These are phyloP conservation scores for Nebria salina DNA, from an alignment of 2,888 invertebrate species.

Conservation along the genomic window DNA sequence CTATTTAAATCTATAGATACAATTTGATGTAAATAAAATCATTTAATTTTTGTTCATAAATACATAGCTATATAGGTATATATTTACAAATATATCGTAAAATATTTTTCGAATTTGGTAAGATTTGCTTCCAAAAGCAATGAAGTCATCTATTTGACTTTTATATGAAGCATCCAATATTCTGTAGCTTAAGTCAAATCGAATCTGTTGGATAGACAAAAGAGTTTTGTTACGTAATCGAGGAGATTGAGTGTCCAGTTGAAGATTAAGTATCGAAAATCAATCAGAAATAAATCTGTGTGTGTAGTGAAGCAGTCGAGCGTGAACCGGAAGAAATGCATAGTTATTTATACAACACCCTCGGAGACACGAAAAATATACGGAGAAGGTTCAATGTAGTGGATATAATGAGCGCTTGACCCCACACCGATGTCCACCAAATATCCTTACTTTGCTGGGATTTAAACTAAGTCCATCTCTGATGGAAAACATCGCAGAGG, in stretches of 20 bases:
- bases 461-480: constrained; percentile 8
- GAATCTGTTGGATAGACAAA: background rate
- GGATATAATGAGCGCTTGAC: constrained; percentile 10
- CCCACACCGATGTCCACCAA: background rate
- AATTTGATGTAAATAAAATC: no score
- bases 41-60: no score
- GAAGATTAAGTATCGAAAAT: constrained; percentile 17
- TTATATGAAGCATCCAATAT: background rate
- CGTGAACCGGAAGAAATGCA: constrained; percentile 18
- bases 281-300: constrained; percentile 25
- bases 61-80: no score
- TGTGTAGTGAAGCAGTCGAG: background rate
- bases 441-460: constrained; percentile 10
- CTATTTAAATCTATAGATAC: no score
- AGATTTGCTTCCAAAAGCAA: no score
- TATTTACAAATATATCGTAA: no score
- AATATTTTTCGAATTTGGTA: no score
- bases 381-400: constrained; percentile 10
- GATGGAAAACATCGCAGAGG: constrained; percentile 16
- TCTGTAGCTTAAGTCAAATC: background rate
- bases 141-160: background rate
- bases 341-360: background rate
- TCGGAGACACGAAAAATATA: background rate
- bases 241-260: background rate
- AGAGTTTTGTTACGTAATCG: background rate